Conservation (phyloP, 2,113 vertebrate genomes). For the Egretta garzetta region DNA sequence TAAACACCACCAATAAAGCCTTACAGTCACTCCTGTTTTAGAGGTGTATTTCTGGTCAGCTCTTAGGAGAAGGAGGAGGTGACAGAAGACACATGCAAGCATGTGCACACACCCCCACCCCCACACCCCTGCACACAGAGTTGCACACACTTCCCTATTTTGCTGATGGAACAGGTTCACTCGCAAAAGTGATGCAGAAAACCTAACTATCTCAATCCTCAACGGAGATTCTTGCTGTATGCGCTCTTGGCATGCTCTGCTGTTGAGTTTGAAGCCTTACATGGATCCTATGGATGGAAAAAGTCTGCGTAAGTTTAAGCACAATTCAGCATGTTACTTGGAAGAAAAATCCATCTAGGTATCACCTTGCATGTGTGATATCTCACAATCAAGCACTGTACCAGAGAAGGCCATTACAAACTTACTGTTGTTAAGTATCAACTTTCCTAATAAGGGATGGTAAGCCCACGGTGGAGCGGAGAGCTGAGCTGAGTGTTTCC, state of each 20-base stretch:
- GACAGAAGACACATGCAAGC: background rate
- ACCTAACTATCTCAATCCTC: background rate
- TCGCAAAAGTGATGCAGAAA: background rate
- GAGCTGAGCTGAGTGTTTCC: background rate
- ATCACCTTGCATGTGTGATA: fast-evolving
- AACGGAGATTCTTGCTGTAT: background rate
- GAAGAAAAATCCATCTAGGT: background rate
- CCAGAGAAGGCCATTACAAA: background rate
- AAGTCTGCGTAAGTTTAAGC: background rate
- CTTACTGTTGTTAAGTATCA: background rate
- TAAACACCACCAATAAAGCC: background rate
- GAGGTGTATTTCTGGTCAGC: background rate
- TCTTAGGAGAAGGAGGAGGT: background rate
- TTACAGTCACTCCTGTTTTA: fast-evolving
- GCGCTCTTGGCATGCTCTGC: background rate
- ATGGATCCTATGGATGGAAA: too few species aligned
- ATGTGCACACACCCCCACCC: too few species aligned
- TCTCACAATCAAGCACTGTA: fast-evolving
- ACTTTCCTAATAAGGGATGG: background rate
- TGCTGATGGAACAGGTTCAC: background rate
- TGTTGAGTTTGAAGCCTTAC: background rate
- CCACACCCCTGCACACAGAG: background rate
- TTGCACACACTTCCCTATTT: background rate
- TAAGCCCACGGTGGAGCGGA: background rate
- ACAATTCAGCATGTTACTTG: background rate